These are phyloP conservation scores for Recurvirostra avosetta DNA, from an alignment of 2,113 vertebrate genomes.

Conservation along the genomic window DNA sequence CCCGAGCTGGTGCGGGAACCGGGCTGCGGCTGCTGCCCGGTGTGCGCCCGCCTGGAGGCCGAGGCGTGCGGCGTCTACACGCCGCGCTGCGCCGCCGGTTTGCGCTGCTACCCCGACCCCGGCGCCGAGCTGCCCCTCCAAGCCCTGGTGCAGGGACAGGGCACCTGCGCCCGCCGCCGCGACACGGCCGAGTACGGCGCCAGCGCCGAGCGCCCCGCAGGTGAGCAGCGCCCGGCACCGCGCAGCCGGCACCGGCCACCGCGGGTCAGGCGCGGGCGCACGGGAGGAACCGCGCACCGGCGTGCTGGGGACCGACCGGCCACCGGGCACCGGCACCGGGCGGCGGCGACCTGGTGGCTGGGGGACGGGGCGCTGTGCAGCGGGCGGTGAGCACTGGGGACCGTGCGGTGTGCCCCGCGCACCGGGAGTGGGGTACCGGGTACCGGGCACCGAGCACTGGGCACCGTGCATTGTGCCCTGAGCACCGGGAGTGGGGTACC, in stretches of 20 bases:
- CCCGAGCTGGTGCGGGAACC: slow-evolving; percentile 71
- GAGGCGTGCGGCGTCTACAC: slow-evolving; percentile 89
- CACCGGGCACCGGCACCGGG: neutral
- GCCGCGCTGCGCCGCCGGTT: slow-evolving; percentile 82
- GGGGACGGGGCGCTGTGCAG: neutral
- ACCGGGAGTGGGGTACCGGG: no score
- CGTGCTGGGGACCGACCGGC: neutral
- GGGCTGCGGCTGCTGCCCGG: slow-evolving; percentile 84
- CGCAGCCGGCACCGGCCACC: neutral
- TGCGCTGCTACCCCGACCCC: slow-evolving; percentile 83
- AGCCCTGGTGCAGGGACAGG: slow-evolving; percentile 84
- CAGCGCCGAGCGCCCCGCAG: slow-evolving; percentile 23
- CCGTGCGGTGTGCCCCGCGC: no score
- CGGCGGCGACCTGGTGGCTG: neutral
- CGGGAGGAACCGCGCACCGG: neutral
- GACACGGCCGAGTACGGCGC: slow-evolving; percentile 69
- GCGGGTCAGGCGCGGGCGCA: neutral
- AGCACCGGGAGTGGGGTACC: no score
- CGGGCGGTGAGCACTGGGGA: neutral
- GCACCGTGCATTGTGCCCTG: neutral
- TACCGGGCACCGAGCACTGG: neutral
- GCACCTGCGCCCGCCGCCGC: slow-evolving; percentile 79
- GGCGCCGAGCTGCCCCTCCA: slow-evolving; percentile 83
- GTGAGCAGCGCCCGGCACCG: neutral
- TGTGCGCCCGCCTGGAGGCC: slow-evolving; percentile 69